phyloP scores from a whole-genome alignment of 2,797 vertebrate species.

The Myotis pilosus region DNA sequence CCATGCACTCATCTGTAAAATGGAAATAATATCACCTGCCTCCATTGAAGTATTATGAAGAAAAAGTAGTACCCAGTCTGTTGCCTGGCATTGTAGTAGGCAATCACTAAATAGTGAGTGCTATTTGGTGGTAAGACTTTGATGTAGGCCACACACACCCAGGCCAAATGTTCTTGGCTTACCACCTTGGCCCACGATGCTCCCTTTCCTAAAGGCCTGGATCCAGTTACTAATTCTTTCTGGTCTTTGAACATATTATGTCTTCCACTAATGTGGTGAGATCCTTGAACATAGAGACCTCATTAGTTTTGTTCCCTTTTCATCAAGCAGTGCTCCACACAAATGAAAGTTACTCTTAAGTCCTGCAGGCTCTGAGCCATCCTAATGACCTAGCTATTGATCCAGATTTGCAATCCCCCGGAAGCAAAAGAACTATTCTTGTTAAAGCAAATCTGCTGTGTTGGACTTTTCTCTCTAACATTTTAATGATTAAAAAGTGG shows the following conservation, averaged over 20 bases:
- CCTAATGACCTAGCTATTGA: slow-evolving; percentile 5
- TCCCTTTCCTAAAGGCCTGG: not conserved
- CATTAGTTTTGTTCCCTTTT: not conserved
- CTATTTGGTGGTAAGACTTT: not conserved
- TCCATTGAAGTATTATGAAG: not conserved
- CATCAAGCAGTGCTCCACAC: not conserved
- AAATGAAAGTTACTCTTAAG: not conserved
- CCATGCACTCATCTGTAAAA: slow-evolving; percentile 10
- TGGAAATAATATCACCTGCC: not conserved
- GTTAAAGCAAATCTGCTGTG: slow-evolving; percentile 23
- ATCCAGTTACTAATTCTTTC: slow-evolving; percentile 34
- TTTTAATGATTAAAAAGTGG: slow-evolving; percentile 74
- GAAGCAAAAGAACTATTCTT: slow-evolving; percentile 40
- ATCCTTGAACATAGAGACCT: slow-evolving; percentile 15
- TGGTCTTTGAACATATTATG: not conserved
- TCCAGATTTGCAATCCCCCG: not conserved
- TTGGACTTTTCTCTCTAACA: slow-evolving; percentile 69
- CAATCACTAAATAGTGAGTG: not conserved
- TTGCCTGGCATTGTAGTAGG: not conserved
- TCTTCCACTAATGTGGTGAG: not conserved
- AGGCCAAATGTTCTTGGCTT: not conserved
- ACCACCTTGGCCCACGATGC: not conserved
- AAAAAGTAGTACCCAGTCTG: not conserved
- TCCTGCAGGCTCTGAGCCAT: not conserved
- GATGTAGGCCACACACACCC: not conserved